Evolutionary conservation across 2,888 invertebrate genomes (phyloP).

Genomic region (Meloe dianella): DNA sequence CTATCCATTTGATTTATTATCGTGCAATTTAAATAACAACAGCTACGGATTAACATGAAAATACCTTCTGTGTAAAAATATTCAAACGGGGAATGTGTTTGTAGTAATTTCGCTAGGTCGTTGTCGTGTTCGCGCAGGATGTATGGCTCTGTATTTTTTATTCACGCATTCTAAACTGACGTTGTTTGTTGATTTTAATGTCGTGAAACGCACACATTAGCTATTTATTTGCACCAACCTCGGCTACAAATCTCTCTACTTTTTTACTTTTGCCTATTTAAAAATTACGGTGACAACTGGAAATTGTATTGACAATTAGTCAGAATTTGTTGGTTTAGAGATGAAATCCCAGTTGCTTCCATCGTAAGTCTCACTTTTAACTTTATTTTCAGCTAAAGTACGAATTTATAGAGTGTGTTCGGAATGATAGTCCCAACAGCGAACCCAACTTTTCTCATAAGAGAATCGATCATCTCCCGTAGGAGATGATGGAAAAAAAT

Average conservation of each 20-base stretch:
- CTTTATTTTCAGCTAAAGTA: neutral
- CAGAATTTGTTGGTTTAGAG: neutral
- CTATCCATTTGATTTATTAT: slow-evolving; percentile 18
- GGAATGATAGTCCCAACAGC: neutral
- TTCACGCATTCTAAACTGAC: slow-evolving; percentile 46
- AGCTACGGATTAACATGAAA: slow-evolving; percentile 33
- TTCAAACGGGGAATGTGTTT: slow-evolving; percentile 38
- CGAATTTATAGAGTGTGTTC: neutral
- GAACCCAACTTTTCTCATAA: slow-evolving; percentile 15
- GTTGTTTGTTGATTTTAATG: slow-evolving; percentile 53
- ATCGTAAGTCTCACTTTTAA: too few relatives aligned
- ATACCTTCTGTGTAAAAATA: slow-evolving; percentile 37
- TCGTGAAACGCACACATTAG: slow-evolving; percentile 48
- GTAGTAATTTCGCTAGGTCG: slow-evolving; percentile 47
- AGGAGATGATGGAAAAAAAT: too few relatives aligned
- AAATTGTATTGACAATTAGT: neutral
- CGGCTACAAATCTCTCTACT: neutral
- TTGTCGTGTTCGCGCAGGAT: slow-evolving; percentile 46
- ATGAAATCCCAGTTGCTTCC: neutral
- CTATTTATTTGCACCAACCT: slow-evolving; percentile 41
- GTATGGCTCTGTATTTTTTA: slow-evolving; percentile 47
- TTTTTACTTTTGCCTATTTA: too few relatives aligned
- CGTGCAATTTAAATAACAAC: slow-evolving; percentile 34
- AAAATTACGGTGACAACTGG: too few relatives aligned
- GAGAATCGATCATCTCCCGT: slow-evolving; percentile 22